A percentile compares a stretch with the other conserved stretches of the same genome.
Conservation (phyloP, 2,888 invertebrate species). For the Ferrisia virgata region DNA sequence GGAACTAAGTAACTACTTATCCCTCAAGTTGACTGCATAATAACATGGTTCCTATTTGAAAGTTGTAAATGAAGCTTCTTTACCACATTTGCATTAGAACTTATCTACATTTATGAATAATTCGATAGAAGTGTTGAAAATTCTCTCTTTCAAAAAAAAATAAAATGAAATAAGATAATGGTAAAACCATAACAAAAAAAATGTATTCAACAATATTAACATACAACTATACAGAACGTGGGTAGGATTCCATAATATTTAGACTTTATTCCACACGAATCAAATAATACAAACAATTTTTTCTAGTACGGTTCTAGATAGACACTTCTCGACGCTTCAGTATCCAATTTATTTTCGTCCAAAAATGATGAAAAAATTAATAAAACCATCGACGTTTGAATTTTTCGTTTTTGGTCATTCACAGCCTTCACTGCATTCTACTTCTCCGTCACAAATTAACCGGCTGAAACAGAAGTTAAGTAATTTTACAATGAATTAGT, state of each 20-base stretch:
- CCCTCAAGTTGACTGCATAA: too few relatives aligned
- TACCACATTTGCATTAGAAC: too few relatives aligned
- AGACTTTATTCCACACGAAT: not conserved
- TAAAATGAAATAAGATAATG: not conserved
- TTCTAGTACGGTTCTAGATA: not conserved
- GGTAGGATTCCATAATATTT: not conserved
- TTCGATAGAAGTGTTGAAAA: too few relatives aligned
- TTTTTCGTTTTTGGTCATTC: slow-evolving; percentile 8
- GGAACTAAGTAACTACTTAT: too few relatives aligned
- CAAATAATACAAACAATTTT: not conserved
- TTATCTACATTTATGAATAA: too few relatives aligned
- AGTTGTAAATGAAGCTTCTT: too few relatives aligned
- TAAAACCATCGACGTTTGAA: not conserved
- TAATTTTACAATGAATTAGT: not conserved
- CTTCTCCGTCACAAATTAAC: not conserved
- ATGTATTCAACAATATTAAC: slow-evolving; percentile 28
- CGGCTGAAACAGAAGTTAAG: slow-evolving; percentile 18
- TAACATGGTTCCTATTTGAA: too few relatives aligned
- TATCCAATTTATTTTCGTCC: not conserved
- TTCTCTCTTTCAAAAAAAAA: not conserved
- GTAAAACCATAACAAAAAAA: slow-evolving; percentile 7
- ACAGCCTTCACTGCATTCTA: slow-evolving; percentile 40
- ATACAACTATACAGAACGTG: not conserved
- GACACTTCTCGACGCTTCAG: not conserved
- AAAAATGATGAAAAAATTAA: not conserved